These are phyloP conservation scores for Tribolium freemani DNA, from an alignment of 2,888 invertebrate genomes.

Conservation along the genomic window DNA sequence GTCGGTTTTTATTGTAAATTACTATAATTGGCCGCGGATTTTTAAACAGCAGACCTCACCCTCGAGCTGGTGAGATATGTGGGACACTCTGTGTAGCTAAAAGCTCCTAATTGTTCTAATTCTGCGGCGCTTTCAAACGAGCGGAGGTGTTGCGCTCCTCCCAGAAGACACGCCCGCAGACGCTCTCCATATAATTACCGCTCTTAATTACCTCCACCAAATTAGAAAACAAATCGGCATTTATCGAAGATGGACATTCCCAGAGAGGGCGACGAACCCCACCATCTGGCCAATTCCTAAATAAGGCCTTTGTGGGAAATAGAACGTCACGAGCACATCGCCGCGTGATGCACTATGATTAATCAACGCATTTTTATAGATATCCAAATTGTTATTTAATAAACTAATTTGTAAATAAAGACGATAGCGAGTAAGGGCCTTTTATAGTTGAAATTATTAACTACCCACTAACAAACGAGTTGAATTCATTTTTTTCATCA, in stretches of 20 bases:
- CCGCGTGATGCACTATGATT: slow-evolving; percentile 54
- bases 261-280: slow-evolving; percentile 36
- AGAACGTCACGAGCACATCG: slow-evolving; percentile 58
- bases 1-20: slow-evolving; percentile 49
- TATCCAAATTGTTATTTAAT: no score
- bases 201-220: slow-evolving; percentile 39
- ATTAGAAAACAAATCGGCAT: slow-evolving; percentile 31
- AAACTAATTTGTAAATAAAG: no score
- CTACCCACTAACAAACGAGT: no score
- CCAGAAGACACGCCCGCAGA: slow-evolving; percentile 39
- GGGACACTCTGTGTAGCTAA: not conserved
- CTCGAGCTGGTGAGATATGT: not conserved
- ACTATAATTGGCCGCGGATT: slow-evolving; percentile 33
- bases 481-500: no score
- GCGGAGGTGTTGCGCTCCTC: slow-evolving; percentile 41
- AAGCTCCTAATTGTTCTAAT: slow-evolving; percentile 35
- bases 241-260: slow-evolving; percentile 13
- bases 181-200: slow-evolving; percentile 37
- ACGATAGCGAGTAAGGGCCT: no score
- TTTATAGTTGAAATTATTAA: no score
- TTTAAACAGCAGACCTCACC: slow-evolving; percentile 2
- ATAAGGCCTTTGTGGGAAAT: slow-evolving; percentile 56
- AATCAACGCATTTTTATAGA: not conserved
- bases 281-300: slow-evolving; percentile 50
- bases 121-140: slow-evolving; percentile 14